Conservation (phyloP, 2,797 vertebrate genomes). For the Atherinosoma microstoma region DNA sequence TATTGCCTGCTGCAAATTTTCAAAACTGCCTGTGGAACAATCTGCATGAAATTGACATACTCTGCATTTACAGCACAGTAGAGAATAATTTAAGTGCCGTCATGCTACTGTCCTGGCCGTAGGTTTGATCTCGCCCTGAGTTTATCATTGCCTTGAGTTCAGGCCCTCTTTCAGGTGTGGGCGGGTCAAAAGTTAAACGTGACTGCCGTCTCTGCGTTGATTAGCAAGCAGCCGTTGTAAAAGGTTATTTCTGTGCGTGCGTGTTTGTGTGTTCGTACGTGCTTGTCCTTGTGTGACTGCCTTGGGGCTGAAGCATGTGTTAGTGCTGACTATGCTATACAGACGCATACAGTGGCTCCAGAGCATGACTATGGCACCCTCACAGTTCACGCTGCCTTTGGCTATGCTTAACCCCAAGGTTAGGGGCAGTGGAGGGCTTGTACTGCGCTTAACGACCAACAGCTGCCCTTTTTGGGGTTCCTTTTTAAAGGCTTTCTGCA, state of each 20-base stretch:
- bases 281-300: constrained; percentile 73
- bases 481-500: constrained; percentile 68
- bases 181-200: constrained; percentile 79
- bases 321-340: constrained; percentile 70
- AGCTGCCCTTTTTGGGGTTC: constrained; percentile 66
- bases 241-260: constrained; percentile 74
- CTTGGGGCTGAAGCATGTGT: constrained; percentile 73
- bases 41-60: constrained; percentile 67
- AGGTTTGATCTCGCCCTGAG: constrained; percentile 57
- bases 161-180: constrained; percentile 58
- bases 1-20: constrained; percentile 55
- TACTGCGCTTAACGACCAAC: constrained; percentile 64
- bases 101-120: constrained; percentile 60
- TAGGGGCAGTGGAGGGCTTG: constrained; percentile 66
- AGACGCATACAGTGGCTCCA: constrained; percentile 58
- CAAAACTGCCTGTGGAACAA: constrained; percentile 49
- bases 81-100: constrained; percentile 43
- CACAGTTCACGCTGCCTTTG: constrained; percentile 72
- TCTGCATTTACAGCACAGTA: constrained; percentile 53
- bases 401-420: constrained; percentile 78
- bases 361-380: constrained; percentile 72
- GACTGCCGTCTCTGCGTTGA: constrained; percentile 74
- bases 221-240: constrained; percentile 74
- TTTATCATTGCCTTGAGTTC: constrained; percentile 64
- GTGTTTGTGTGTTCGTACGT: constrained; percentile 72